Percentiles rank a stretch among this genome's conserved stretches.
Evolutionary conservation across 2,888 invertebrate genomes (phyloP).

Genomic region (Lapara coniferarum): DNA sequence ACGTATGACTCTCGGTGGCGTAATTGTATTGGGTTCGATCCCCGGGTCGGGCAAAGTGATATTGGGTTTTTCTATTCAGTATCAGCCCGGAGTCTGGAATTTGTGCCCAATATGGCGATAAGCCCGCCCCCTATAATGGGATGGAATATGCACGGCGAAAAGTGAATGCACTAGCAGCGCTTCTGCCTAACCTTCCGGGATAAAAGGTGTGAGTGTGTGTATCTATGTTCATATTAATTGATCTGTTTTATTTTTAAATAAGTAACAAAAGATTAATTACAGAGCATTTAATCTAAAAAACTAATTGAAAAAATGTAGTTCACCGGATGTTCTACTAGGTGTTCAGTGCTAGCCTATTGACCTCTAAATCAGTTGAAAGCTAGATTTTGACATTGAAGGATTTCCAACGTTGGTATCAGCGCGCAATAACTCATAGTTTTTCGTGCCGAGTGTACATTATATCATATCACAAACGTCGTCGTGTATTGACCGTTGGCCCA

Average conservation of each 20-base stretch:
- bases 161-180: too few species aligned
- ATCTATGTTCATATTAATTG: too few species aligned
- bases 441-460: conserved; percentile 44
- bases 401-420: conserved; percentile 24
- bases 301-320: conserved; percentile 11
- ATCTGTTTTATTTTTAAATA: not conserved
- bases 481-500: conserved; percentile 54
- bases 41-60: too few species aligned
- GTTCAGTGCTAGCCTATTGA: conserved; percentile 9
- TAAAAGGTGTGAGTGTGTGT: too few species aligned
- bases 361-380: conserved; percentile 12
- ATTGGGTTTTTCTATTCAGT: too few species aligned
- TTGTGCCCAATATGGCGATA: too few species aligned
- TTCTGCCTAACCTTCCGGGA: too few species aligned
- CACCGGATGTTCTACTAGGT: conserved; percentile 13
- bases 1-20: too few species aligned
- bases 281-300: not conserved
- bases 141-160: too few species aligned
- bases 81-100: too few species aligned
- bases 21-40: too few species aligned
- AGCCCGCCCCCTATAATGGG: too few species aligned
- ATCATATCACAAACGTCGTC: conserved; percentile 52
- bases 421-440: conserved; percentile 36
- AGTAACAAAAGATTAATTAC: not conserved
- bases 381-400: conserved; percentile 27